Conservation (phyloP, 2,888 invertebrate species). For the Caenorhabditis wallacei region DNA sequence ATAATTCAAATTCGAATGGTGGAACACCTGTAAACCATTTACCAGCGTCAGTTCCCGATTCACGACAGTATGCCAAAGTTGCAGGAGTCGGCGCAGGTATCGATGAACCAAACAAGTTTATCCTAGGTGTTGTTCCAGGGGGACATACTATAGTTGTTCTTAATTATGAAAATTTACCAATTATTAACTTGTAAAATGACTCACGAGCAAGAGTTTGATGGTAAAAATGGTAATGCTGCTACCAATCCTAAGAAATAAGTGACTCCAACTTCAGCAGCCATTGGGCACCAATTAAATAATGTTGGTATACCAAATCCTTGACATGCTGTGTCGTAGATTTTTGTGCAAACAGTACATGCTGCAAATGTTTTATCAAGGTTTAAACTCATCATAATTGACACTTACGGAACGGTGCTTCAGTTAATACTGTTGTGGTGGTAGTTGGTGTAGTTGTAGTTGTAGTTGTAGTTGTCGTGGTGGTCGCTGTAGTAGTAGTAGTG, state of each 20-base stretch:
- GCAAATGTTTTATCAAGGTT: no score
- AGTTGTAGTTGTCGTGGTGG: slow-evolving; percentile 19
- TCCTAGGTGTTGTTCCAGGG: slow-evolving; percentile 19
- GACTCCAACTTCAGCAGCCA: slow-evolving; percentile 36
- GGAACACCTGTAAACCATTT: slow-evolving; percentile 31
- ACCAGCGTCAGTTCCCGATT: slow-evolving; percentile 46
- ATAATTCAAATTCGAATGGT: slow-evolving; percentile 16
- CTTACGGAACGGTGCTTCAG: slow-evolving; percentile 46
- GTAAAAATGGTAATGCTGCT: slow-evolving; percentile 13
- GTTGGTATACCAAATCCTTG: slow-evolving; percentile 6
- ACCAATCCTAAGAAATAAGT: slow-evolving; percentile 21
- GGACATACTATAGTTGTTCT: slow-evolving; percentile 36
- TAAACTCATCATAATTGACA: background rate
- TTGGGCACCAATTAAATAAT: slow-evolving; percentile 2
- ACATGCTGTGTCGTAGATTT: slow-evolving; percentile 31
- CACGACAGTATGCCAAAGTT: slow-evolving; percentile 28
- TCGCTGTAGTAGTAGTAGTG: slow-evolving; percentile 1
- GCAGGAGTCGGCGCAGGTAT: slow-evolving; percentile 35
- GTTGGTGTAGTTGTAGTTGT: slow-evolving; percentile 33
- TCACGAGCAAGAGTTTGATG: slow-evolving; percentile 21
- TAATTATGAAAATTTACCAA: background rate
- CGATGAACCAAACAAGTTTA: slow-evolving; percentile 25
- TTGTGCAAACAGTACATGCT: slow-evolving; percentile 38
- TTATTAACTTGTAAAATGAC: background rate
- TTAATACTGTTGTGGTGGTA: slow-evolving; percentile 16